Percentiles rank a stretch among this genome's conserved stretches.
These are phyloP conservation scores for Schizopygopsis malacanthus DNA, from an alignment of 2,797 vertebrate species.

Conservation along the genomic window DNA sequence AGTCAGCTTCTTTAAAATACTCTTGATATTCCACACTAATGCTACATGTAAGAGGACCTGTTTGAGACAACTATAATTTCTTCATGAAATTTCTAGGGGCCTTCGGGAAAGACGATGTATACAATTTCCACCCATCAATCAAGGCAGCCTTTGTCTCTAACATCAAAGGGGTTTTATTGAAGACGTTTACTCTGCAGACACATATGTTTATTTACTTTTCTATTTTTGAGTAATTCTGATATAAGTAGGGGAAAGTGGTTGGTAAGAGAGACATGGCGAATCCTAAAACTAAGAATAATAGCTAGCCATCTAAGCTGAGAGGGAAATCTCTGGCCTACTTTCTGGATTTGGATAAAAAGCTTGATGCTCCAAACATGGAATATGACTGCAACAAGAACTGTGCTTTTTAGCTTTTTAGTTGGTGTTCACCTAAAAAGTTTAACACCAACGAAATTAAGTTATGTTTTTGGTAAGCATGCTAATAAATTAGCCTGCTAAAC, in stretches of 20 bases:
- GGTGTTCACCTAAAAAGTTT: neutral
- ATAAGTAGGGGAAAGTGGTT: neutral
- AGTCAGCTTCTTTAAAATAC: neutral
- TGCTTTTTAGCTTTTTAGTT: too few species aligned
- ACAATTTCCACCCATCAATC: neutral
- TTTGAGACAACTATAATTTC: neutral
- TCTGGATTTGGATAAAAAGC: neutral
- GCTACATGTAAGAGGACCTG: neutral
- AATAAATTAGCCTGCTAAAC: neutral
- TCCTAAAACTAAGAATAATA: slow-evolving; percentile 18
- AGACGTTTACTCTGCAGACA: slow-evolving; percentile 17
- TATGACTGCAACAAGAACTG: neutral
- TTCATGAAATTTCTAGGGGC: neutral
- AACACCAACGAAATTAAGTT: neutral
- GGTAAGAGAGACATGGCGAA: neutral
- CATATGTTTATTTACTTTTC: neutral
- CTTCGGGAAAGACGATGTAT: neutral
- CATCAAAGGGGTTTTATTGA: slow-evolving; percentile 20
- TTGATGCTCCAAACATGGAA: neutral
- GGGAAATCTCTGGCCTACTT: slow-evolving; percentile 9
- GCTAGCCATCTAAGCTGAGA: slow-evolving; percentile 19
- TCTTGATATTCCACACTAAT: neutral
- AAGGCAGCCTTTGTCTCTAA: slow-evolving; percentile 11
- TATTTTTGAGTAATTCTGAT: slow-evolving; percentile 18
- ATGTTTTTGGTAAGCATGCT: neutral